Evolutionary conservation across 2,113 vertebrate genomes (phyloP), one percentile per base, ranked within the genome.

Genomic region (Siphamia tubifer): DNA sequence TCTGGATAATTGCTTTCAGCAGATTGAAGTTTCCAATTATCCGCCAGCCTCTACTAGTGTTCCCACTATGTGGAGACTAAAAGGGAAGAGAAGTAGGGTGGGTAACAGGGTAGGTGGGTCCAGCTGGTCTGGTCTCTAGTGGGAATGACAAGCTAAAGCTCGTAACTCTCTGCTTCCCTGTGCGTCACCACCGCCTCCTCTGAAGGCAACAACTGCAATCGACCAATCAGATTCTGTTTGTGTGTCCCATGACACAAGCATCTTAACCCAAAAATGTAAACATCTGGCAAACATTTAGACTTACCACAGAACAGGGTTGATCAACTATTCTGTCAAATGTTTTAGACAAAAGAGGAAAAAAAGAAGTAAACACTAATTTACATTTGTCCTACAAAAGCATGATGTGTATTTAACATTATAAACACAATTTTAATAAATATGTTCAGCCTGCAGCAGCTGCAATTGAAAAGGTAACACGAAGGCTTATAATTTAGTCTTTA

Each of bases 251-350:
- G 79, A 81, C 66, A 87, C 79, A 80, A 85, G 84, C 69, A 83
- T 89, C 86, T 77, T 71, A 76, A 68, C 68, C 38, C 62, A 88
- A 85, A 91, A 84, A 91, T 90, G 82, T 91, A 92, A 92, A 92
- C 91, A 92, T 91, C 83, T 90, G 88, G 87, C 68, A 90, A 90
- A 91, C 82, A 90, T 90, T 89, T 87, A 62, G 68, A 79, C 58
- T 79, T 55, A 31, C 76, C 73, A 77, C 75, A 84, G 73, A 84
- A 52, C 11, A 32, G 35, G 72, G 51, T 12, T 63, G 60, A 86
- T 86, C 70, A 73, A 79, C 44, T 10, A 19, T 67, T 54, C 40
- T 47, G 30, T 38, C 23, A 30, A 12, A 42, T 17, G 25, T 17
- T 24, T 10, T 15, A 28, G 51, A 49, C 4, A 21, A 61, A 25